These are phyloP conservation scores for Heliothis peltigera DNA, from an alignment of 2,888 invertebrate species.

Conservation along the genomic window DNA sequence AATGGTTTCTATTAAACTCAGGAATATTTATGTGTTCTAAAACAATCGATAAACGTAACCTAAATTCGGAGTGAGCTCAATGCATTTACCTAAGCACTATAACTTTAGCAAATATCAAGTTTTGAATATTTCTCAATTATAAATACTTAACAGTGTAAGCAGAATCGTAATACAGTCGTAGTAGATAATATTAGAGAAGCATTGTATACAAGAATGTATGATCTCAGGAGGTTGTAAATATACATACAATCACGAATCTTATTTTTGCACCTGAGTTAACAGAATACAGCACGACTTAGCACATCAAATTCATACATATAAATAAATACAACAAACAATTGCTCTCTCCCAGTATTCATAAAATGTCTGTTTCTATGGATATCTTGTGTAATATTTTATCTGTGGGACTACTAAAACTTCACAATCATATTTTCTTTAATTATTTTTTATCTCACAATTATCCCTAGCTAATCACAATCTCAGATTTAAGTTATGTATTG, in stretches of 20 bases:
- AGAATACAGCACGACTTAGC: conserved; percentile 48
- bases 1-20: conserved; percentile 28
- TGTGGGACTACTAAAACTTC: conserved; percentile 9
- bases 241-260: conserved; percentile 57
- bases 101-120: conserved; percentile 18
- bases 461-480: conserved; percentile 19
- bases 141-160: conserved; percentile 14
- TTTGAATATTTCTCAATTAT: neutral
- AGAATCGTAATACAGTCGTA: conserved; percentile 4
- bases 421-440: conserved; percentile 13
- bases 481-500: conserved; percentile 4
- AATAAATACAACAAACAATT: neutral
- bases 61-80: conserved; percentile 45
- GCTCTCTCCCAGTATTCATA: conserved; percentile 8
- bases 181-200: conserved; percentile 9
- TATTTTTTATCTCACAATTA: conserved; percentile 25
- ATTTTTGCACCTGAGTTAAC: conserved; percentile 53
- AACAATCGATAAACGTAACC: conserved; percentile 55
- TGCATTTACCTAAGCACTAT: conserved; percentile 27
- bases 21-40: conserved; percentile 46
- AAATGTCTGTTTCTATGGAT: conserved; percentile 21
- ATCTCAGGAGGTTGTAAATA: conserved; percentile 53
- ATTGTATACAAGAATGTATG: conserved; percentile 31
- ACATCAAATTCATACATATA: conserved; percentile 21
- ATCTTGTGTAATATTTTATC: neutral